A percentile compares a stretch with the other conserved stretches of the same genome.
Conservation (phyloP, 2,888 invertebrate genomes). For the Apamea sordens region DNA sequence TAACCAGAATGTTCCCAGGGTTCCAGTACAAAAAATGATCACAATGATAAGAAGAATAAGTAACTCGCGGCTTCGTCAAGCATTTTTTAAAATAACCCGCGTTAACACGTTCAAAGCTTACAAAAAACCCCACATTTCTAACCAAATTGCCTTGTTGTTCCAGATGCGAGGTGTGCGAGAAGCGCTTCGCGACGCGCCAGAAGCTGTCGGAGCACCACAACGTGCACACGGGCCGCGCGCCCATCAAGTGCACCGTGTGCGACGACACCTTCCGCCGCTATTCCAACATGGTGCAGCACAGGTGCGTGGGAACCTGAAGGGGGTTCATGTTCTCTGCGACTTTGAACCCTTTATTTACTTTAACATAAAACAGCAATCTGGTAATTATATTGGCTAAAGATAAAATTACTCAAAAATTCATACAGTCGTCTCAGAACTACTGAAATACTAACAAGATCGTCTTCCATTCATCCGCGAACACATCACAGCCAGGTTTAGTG, state of each 20-base stretch:
- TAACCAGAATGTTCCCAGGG: no score
- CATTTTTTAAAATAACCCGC: background rate
- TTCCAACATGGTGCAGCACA: slow-evolving; percentile 96
- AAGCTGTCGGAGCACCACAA: slow-evolving; percentile 95
- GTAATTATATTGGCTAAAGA: background rate
- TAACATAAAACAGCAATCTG: background rate
- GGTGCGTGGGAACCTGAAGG: slow-evolving; percentile 75
- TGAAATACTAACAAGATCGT: background rate
- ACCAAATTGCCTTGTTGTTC: background rate
- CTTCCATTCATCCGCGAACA: background rate
- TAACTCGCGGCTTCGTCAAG: no score
- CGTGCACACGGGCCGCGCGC: slow-evolving; percentile 95
- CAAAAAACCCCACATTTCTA: background rate
- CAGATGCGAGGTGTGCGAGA: slow-evolving; percentile 94
- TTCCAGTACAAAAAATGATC: background rate
- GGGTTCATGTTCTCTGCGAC: no score
- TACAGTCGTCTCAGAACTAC: background rate
- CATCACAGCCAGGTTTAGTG: background rate
- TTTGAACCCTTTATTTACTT: background rate
- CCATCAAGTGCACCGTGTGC: slow-evolving; percentile 95
- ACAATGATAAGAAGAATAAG: background rate
- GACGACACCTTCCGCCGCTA: slow-evolving; percentile 95
- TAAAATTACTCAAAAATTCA: background rate
- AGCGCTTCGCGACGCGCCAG: slow-evolving; percentile 95
- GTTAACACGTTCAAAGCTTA: background rate